Percentiles rank a stretch among this genome's conserved stretches.
These are phyloP conservation scores for Lithophane semibrunnea DNA, from an alignment of 2,888 invertebrate genomes.

Conservation along the genomic window DNA sequence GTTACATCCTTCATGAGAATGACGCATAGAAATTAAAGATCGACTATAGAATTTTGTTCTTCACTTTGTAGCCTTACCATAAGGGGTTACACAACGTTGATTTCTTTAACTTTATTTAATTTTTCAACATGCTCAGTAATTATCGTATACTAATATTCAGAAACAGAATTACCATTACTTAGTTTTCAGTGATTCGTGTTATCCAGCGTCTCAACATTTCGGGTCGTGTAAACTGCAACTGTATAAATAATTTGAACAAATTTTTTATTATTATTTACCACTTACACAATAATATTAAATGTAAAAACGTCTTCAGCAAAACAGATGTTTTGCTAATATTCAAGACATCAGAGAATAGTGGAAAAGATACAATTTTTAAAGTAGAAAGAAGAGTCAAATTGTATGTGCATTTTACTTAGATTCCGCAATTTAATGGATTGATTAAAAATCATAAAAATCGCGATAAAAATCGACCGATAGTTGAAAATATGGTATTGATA, in stretches of 20 bases:
- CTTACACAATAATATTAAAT: conserved; percentile 17
- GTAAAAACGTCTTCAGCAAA: neutral
- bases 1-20: neutral
- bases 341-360: neutral
- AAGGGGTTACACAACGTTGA: too few relatives aligned
- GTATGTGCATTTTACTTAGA: neutral
- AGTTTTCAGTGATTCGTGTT: conserved; percentile 30
- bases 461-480: neutral
- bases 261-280: conserved; percentile 31
- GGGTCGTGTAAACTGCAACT: conserved; percentile 42
- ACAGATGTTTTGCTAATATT: conserved; percentile 11
- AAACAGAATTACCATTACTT: conserved; percentile 34
- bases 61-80: neutral
- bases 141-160: neutral
- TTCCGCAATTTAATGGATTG: neutral
- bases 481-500: conserved; percentile 4
- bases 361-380: neutral
- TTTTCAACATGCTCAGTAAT: neutral
- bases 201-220: conserved; percentile 38
- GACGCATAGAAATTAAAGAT: neutral
- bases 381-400: neutral
- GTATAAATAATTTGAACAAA: conserved; percentile 57
- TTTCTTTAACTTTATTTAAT: neutral
- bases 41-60: neutral
- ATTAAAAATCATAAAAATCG: neutral